These are phyloP conservation scores for Corythornis madagascariensis DNA, from an alignment of 2,113 vertebrate species.

Conservation along the genomic window DNA sequence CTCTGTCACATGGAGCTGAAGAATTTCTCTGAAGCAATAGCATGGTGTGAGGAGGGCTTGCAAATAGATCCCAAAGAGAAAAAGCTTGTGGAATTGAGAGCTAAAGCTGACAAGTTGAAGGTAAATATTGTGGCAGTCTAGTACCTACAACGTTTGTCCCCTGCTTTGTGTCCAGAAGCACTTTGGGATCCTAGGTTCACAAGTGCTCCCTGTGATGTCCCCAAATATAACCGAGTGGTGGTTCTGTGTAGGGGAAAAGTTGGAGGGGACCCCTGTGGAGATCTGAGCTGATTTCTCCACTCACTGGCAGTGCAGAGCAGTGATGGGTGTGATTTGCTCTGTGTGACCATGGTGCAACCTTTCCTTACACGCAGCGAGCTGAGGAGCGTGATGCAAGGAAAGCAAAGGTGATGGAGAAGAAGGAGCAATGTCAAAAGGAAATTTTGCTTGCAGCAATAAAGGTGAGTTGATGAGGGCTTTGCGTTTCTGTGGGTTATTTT, in stretches of 20 bases:
- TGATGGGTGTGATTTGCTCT: background rate
- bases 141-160: background rate
- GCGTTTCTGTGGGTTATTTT: background rate
- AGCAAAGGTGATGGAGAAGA: constrained; percentile 83
- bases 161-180: background rate
- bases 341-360: background rate
- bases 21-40: constrained; percentile 82
- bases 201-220: background rate
- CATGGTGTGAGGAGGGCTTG: constrained; percentile 93
- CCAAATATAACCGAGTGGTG: background rate
- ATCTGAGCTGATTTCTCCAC: background rate
- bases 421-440: constrained; percentile 74
- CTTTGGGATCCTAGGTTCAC: background rate
- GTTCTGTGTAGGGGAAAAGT: background rate
- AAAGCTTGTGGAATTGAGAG: constrained; percentile 86
- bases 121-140: constrained; percentile 61
- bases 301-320: background rate
- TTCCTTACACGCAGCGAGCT: constrained; percentile 72
- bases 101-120: constrained; percentile 87
- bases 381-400: constrained; percentile 88
- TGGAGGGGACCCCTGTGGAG: background rate
- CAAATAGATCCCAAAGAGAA: constrained; percentile 81
- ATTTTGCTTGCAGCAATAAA: constrained; percentile 82
- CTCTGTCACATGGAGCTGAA: constrained; percentile 88
- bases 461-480: constrained; percentile 63